phyloP scores from a whole-genome alignment of 2,797 vertebrate genomes.

The Hylomyscus alleni region DNA sequence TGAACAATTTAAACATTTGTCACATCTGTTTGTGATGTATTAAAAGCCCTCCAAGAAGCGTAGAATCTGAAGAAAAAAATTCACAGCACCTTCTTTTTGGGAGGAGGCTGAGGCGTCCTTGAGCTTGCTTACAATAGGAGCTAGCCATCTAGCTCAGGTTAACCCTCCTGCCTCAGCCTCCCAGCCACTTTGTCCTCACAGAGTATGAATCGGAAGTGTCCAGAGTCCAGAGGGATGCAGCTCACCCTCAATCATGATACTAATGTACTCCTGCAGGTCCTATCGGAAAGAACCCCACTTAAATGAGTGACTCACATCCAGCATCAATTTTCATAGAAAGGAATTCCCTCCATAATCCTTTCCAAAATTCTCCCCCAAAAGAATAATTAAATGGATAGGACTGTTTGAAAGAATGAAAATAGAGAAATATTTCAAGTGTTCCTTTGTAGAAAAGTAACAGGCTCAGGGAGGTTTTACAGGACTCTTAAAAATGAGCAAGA shows the following conservation, averaged over 20 bases:
- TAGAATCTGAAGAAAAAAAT: conserved; percentile 29
- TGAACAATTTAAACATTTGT: conserved; percentile 14
- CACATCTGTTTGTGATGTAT: not conserved
- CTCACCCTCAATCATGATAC: not conserved
- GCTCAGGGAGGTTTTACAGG: not conserved
- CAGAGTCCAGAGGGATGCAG: not conserved
- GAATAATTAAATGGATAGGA: not conserved
- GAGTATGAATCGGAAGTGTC: too few relatives aligned
- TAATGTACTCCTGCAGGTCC: not conserved
- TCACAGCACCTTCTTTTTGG: not conserved
- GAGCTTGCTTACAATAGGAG: not conserved
- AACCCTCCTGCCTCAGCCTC: not conserved
- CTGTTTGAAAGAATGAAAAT: not conserved
- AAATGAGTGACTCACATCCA: not conserved
- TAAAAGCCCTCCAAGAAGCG: conserved; percentile 3
- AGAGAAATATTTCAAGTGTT: not conserved
- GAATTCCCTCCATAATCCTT: not conserved
- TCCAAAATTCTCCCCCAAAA: not conserved
- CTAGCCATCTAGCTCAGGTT: not conserved
- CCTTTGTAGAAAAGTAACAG: not conserved
- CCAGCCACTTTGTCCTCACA: not conserved
- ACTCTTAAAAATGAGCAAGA: not conserved
- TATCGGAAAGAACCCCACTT: not conserved
- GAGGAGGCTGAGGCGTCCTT: not conserved
- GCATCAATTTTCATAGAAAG: not conserved